Evolutionary conservation across 2,113 vertebrate species (phyloP).

Genomic region (Erinaceus europaeus): DNA sequence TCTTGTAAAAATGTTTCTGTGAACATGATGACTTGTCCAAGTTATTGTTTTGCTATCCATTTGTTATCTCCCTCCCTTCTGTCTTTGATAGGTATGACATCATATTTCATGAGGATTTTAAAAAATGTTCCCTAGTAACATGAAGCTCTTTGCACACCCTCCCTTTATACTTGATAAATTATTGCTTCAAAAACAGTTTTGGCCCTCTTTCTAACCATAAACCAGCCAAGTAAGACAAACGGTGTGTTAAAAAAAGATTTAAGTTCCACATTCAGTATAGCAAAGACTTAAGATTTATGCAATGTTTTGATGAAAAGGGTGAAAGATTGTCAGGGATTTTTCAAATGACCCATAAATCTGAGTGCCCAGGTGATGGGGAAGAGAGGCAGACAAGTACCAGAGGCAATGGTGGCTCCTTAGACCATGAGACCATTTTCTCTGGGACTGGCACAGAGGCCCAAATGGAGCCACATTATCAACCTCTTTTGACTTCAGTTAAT

Average conservation of each 20-base stretch:
- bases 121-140: neutral
- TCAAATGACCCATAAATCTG: slow-evolving; percentile 10
- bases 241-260: neutral
- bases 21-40: neutral
- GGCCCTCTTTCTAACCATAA: neutral
- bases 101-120: neutral
- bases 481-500: neutral
- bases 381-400: neutral
- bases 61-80: neutral
- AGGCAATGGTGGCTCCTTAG: neutral
- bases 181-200: slow-evolving; percentile 16
- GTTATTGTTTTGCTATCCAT: neutral
- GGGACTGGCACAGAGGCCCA: neutral
- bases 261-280: neutral
- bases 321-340: neutral
- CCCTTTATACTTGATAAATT: neutral
- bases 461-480: neutral
- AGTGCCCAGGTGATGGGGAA: neutral
- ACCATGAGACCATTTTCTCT: neutral
- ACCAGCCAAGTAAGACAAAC: neutral
- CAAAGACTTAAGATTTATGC: neutral
- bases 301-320: neutral
- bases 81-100: neutral
- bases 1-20: neutral
- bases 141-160: neutral